Base-by-base conservation (phyloP, 1,140 invertebrate genomes). In the Caerostris extrusa region DNA sequence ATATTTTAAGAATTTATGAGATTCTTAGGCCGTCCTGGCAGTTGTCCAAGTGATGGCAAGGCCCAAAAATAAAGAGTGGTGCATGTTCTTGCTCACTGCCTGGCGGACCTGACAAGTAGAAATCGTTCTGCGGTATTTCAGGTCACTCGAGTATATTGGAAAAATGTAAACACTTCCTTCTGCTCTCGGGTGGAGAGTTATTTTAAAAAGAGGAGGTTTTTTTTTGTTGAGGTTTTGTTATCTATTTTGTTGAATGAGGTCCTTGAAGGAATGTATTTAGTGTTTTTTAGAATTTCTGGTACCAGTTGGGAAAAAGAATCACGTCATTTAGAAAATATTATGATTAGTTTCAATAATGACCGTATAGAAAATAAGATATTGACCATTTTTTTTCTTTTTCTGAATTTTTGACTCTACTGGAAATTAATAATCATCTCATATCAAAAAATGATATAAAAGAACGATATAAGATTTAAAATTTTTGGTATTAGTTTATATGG, bases 1-100 rank as follows among this genome's bases (percentile, higher is more conserved):
- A 77, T 77, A 50, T 34, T 85, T 85, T n/a, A 34, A 56, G 83
- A 85, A 85, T 85, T 85, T 85, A 85, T 85, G 55, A 60, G 83
- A 50, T 85, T 14, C 56, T 85, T 58, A 57, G 19, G 57, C 8
- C 58, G 19, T 58, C 17, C 19, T 85, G 83, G 83, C 83, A 85
- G 17, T 57, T 85, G 57, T 85, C 83, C 83, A 85, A 85, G 83
- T 85, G 56, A 34, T 34, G 34, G n/a, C 56, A 85, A 85, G 56
- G 56, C 17, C 55, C 8, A 85, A 58, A 85, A 56, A 58, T 19
- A 81, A 56, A n/a, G 69, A 50, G 53, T 50, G 56, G 83, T 58
- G 14, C n/a, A 34, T 14, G 55, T 67, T 85, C 58, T 85, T 12
- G 3, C 57, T 58, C 55, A 81, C 19, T 55, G 19, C 50, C 12